Evolutionary conservation across 2,113 vertebrate species (phyloP).

Genomic region (Rhodinocichla rosea): DNA sequence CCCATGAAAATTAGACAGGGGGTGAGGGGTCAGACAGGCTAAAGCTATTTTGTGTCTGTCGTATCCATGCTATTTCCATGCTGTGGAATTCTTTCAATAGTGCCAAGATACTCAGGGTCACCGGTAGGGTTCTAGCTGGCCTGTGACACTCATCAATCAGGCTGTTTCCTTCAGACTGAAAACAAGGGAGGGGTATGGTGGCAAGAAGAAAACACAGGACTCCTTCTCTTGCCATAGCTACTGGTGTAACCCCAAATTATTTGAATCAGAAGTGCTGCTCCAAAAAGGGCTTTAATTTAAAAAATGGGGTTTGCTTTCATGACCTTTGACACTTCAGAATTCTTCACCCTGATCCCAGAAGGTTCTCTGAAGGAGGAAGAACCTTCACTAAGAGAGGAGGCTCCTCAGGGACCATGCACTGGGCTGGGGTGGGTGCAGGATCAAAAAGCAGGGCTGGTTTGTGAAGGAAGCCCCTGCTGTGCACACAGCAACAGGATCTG

Average conservation of each 20-base stretch:
- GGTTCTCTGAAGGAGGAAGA: not conserved
- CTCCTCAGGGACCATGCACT: not conserved
- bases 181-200: not conserved
- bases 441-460: not conserved
- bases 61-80: not conserved
- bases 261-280: not conserved
- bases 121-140: not conserved
- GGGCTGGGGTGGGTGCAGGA: not conserved
- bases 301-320: not conserved
- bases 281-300: not conserved
- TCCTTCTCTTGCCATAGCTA: not conserved
- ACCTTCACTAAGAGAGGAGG: not conserved
- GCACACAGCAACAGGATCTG: not conserved
- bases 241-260: not conserved
- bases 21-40: not conserved
- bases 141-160: not conserved
- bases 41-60: not conserved
- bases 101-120: not conserved
- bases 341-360: not conserved
- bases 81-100: not conserved
- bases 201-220: not conserved
- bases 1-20: not conserved
- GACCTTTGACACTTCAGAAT: not conserved
- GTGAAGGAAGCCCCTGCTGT: not conserved
- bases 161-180: not conserved